These are phyloP conservation scores for Bradypus variegatus DNA, from an alignment of 2,797 vertebrate species.

Conservation along the genomic window DNA sequence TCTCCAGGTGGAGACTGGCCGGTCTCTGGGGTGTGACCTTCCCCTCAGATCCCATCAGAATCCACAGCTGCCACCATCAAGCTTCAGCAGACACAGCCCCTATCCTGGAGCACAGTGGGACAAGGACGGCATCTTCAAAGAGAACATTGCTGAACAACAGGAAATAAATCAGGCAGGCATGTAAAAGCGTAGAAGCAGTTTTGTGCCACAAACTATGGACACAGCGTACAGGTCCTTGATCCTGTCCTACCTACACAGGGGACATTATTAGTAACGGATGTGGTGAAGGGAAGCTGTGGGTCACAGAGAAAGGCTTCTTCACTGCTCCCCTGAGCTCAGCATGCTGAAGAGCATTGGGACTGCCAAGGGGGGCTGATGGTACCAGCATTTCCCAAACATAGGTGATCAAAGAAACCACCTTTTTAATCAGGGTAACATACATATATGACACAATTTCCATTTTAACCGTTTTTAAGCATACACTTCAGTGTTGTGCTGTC, in stretches of 20 bases:
- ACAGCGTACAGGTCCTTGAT: background rate
- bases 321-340: background rate
- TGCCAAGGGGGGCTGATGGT: background rate
- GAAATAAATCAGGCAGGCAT: background rate
- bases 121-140: background rate
- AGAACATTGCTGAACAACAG: background rate
- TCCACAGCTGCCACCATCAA: no score
- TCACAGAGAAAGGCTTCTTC: accelerated
- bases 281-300: background rate
- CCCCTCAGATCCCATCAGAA: background rate
- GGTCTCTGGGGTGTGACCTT: background rate
- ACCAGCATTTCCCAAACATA: background rate
- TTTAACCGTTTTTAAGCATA: no score
- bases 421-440: no score
- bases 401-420: background rate
- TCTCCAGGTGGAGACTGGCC: background rate
- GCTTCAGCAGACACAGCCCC: background rate
- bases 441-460: no score
- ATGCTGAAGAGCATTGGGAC: background rate
- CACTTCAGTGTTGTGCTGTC: no score
- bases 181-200: background rate
- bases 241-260: background rate
- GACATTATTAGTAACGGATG: no score
- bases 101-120: background rate
- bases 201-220: background rate